These are phyloP conservation scores for Neostethus bicornis DNA, from an alignment of 2,797 vertebrate genomes.

Conservation along the genomic window DNA sequence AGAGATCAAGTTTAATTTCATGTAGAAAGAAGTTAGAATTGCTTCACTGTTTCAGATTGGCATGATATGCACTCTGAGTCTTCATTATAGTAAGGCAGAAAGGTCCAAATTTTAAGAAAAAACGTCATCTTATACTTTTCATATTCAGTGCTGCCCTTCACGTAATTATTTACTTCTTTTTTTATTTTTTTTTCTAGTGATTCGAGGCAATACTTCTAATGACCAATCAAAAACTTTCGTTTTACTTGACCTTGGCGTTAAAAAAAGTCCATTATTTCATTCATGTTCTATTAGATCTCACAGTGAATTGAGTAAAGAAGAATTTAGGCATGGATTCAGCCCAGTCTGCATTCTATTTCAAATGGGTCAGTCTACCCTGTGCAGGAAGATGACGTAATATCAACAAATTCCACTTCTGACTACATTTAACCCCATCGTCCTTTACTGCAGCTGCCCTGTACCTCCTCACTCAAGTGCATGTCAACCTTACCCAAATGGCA, in stretches of 20 bases:
- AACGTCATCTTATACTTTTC: no score
- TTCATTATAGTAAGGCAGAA: no score
- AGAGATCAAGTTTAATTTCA: not conserved
- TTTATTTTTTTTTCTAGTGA: no score
- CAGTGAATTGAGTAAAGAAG: no score
- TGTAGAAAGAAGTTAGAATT: not conserved
- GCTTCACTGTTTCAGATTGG: not conserved
- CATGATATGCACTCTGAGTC: not conserved
- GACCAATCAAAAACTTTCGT: no score
- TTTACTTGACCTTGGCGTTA: no score
- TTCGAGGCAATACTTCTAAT: no score
- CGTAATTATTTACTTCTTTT: no score
- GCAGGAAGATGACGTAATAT: conserved; percentile 25
- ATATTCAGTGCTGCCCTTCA: no score
- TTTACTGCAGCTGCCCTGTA: conserved; percentile 21
- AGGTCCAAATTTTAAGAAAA: no score
- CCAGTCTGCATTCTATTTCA: not conserved
- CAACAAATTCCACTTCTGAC: conserved; percentile 12
- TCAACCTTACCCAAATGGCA: conserved; percentile 13
- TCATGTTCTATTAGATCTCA: no score
- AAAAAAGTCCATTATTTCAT: no score
- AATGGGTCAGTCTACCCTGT: not conserved
- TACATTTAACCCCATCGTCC: conserved; percentile 14
- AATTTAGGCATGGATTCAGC: not conserved
- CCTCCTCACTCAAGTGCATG: conserved; percentile 7